Evolutionary conservation across 1,140 invertebrate genomes (phyloP).

Genomic region (Philopotamus ludificatus): DNA sequence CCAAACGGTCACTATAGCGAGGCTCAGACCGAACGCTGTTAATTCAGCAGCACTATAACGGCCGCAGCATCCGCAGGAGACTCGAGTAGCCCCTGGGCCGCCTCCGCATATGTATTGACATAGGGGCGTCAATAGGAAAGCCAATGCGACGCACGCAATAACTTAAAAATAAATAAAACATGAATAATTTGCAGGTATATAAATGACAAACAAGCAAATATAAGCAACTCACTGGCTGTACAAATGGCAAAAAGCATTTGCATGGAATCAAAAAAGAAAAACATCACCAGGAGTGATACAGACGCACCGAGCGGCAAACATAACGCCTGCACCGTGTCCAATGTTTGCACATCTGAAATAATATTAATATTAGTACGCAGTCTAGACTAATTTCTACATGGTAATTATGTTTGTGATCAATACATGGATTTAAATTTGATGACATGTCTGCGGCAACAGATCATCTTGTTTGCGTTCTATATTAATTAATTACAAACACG

Average conservation of each 20-base stretch:
- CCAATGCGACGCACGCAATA: slow-evolving; percentile 93
- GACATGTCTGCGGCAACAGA: not conserved
- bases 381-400: not conserved
- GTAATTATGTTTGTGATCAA: not conserved
- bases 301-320: slow-evolving; percentile 95
- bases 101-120: slow-evolving; percentile 91
- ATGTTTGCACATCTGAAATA: slow-evolving; percentile 83
- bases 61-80: slow-evolving; percentile 90
- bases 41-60: slow-evolving; percentile 92
- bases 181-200: slow-evolving; percentile 25
- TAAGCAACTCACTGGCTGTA: slow-evolving; percentile 81
- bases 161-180: slow-evolving; percentile 62
- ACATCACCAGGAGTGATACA: slow-evolving; percentile 94
- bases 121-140: slow-evolving; percentile 93
- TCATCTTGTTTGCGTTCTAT: not conserved
- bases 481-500: too few relatives aligned
- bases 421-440: too few relatives aligned
- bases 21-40: slow-evolving; percentile 87
- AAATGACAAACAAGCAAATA: slow-evolving; percentile 1
- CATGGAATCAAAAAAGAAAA: slow-evolving; percentile 99
- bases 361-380: too few relatives aligned
- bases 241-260: slow-evolving; percentile 96
- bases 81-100: slow-evolving; percentile 78
- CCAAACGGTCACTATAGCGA: slow-evolving; percentile 95
- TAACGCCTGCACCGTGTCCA: slow-evolving; percentile 95